Conservation (phyloP, 1,140 invertebrate species). For the Sycophila sp. region DNA sequence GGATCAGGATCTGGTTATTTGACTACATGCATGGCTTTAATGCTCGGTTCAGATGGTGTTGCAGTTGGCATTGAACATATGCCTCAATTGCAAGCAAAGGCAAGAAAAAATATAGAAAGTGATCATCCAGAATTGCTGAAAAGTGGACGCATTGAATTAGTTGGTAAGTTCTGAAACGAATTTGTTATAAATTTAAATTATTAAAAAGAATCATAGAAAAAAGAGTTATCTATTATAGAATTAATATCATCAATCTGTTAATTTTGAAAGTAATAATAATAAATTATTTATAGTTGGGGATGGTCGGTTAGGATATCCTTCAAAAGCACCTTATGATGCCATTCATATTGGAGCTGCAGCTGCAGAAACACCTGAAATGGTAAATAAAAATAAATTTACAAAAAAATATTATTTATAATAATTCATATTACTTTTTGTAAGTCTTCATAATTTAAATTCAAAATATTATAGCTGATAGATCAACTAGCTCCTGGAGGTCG, state of each 20-base stretch:
- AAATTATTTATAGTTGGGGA: constrained; percentile 76
- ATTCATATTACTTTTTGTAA: too few species aligned
- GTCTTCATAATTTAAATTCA: constrained; percentile 37
- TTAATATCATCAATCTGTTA: constrained; percentile 33
- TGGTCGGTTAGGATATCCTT: constrained; percentile 71
- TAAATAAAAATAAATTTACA: constrained; percentile 35
- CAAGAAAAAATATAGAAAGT: constrained; percentile 80
- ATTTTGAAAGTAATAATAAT: too few species aligned
- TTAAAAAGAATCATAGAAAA: neutral
- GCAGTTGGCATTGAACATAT: constrained; percentile 95
- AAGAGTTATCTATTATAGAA: constrained; percentile 23
- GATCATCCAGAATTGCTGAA: constrained; percentile 77
- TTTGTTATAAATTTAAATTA: neutral
- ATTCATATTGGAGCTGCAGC: constrained; percentile 74
- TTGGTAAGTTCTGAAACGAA: constrained; percentile 68
- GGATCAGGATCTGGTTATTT: constrained; percentile 96
- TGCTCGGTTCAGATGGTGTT: constrained; percentile 82
- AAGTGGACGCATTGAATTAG: constrained; percentile 74
- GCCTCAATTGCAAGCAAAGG: constrained; percentile 80
- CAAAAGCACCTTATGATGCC: constrained; percentile 74
- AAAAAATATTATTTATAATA: constrained; percentile 16
- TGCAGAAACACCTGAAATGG: constrained; percentile 68
- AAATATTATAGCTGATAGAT: constrained; percentile 69
- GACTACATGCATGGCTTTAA: constrained; percentile 92
- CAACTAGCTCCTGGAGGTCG: constrained; percentile 86